Evolutionary conservation across 2,888 invertebrate genomes (phyloP).

Genomic region (Matsumyia berberina): DNA sequence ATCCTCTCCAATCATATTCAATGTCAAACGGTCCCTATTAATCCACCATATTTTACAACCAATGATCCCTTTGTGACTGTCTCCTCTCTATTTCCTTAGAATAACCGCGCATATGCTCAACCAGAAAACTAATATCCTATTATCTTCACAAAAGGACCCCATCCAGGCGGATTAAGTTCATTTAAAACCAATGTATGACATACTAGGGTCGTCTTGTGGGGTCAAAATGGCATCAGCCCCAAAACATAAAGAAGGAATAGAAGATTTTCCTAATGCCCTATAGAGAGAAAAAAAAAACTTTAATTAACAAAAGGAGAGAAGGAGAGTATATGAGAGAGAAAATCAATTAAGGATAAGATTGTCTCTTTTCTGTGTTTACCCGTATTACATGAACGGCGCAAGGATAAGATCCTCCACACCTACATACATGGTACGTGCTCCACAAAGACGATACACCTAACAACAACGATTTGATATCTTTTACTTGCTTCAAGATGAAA

Average conservation of each 20-base stretch:
- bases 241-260: not conserved
- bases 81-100: slow-evolving; percentile 9
- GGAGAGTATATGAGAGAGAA: not conserved
- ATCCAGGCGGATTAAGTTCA: slow-evolving; percentile 54
- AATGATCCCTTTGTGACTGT: slow-evolving; percentile 31
- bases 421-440: slow-evolving; percentile 35
- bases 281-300: slow-evolving; percentile 4
- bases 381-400: slow-evolving; percentile 39
- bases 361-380: slow-evolving; percentile 57
- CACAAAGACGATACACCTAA: slow-evolving; percentile 23
- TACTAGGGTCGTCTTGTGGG: slow-evolving; percentile 21
- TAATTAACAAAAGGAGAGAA: slow-evolving; percentile 34
- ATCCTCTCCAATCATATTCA: slow-evolving; percentile 45
- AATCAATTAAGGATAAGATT: slow-evolving; percentile 60
- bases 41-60: slow-evolving; percentile 41
- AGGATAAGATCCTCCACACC: slow-evolving; percentile 39
- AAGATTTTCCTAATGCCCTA: not conserved
- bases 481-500: slow-evolving; percentile 40
- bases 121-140: slow-evolving; percentile 59
- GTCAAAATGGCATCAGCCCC: slow-evolving; percentile 49
- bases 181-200: slow-evolving; percentile 55
- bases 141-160: slow-evolving; percentile 54
- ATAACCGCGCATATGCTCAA: slow-evolving; percentile 37
- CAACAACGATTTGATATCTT: slow-evolving; percentile 28
- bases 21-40: slow-evolving; percentile 41